A percentile compares a stretch with the other conserved stretches of the same genome.
Conservation (phyloP, 2,113 vertebrate genomes). For the Fulmarus glacialis region DNA sequence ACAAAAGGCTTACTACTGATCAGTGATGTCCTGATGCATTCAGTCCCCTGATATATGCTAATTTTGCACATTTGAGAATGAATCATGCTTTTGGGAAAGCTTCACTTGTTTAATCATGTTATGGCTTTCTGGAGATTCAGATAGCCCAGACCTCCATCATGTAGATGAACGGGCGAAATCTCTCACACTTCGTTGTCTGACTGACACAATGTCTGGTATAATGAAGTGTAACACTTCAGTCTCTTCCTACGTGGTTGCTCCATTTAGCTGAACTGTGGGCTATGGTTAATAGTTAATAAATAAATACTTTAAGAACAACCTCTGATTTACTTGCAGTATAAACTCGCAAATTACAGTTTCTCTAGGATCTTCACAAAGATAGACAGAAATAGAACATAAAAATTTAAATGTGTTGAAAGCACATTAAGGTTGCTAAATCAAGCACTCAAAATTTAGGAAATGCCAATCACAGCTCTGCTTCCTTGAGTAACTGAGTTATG, state of each 20-base stretch:
- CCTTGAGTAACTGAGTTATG: conserved; percentile 62
- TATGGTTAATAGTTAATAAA: background rate
- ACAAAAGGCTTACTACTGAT: background rate
- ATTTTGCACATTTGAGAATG: background rate
- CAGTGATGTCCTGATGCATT: background rate
- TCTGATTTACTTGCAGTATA: background rate
- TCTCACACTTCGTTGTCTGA: background rate
- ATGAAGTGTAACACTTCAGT: background rate
- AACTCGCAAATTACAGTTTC: background rate
- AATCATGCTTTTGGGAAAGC: background rate
- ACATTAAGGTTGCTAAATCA: conserved; percentile 45
- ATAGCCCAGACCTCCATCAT: background rate
- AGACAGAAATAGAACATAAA: conserved; percentile 38
- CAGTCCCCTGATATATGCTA: background rate
- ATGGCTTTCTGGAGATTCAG: background rate
- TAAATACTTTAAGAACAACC: background rate
- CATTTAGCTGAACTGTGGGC: background rate
- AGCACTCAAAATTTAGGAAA: conserved; percentile 52
- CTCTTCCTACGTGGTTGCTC: background rate
- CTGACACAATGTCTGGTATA: background rate
- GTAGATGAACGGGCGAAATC: background rate
- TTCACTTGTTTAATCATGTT: background rate
- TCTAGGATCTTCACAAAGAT: background rate
- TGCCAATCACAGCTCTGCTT: conserved; percentile 56
- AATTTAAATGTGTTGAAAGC: conserved; percentile 20